Evolutionary conservation across 1,140 invertebrate genomes (phyloP), one percentile per base, ranked within the genome.

Genomic region (Ceratoteleas bidentatus): DNA sequence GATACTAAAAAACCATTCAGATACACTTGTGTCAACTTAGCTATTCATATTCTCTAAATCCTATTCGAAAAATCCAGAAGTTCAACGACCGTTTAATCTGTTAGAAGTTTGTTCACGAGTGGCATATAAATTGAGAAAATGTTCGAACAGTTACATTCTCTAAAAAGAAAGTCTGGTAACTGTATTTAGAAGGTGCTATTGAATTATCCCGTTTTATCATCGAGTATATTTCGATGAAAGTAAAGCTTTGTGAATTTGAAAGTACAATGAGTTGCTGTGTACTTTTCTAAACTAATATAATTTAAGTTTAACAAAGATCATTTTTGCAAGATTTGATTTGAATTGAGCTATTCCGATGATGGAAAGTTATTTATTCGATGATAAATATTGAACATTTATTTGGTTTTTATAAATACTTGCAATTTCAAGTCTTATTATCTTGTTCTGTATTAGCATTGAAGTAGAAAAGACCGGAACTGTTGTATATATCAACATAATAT

Each of bases 91-190:
- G 0, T 32, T 43, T 58, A 47, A 57, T 32, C 16, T 49, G 13
- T 58, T 40, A 40, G 11, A 16, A 32, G 15, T 36, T 50, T n/a
- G 50, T 68, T 58, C 14, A 15, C 16, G 62, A 66, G 6, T 61
- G 34, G 62, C 49, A 69, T 68, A 52, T 64, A 43, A 64, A 68
- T 49, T 45, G 68, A 66, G 38, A 54, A 81, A 69, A 81, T 68
- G 13, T 45, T 60, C 15, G 24, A 40, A 73, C 56, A 62, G 62
- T 80, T 80, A 80, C 15, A 53, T 64, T 72, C 66, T 65, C 45
- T 61, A 62, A 61, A 72, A 72, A 61, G 70, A 76, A 75, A 75
- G 79, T 65, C 45, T 15, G 6, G n/a, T 81, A 75, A 75, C 65
- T 81, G 78, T 69, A 70, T 68, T 66, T 66, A 61, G 34, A 60